Base-by-base conservation (phyloP, 2,797 vertebrate genomes). In the Sitta carolinensis region DNA sequence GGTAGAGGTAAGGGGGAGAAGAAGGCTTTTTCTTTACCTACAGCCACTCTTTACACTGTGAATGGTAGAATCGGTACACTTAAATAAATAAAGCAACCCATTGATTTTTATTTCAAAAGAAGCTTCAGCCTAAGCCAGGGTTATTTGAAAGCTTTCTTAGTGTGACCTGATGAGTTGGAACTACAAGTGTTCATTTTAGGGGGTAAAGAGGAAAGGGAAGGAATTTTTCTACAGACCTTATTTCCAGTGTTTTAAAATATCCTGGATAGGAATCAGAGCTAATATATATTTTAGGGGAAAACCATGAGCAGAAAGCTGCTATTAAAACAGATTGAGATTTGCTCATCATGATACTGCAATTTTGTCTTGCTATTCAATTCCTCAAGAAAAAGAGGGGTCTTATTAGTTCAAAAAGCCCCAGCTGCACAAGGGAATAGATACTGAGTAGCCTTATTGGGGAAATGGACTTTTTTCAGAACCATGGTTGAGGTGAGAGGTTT, bases 31-130 rank as follows among this genome's bases (percentile, higher is more conserved):
- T 80, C 64, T 95, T 93, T 96, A 96, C 93, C 90, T 89, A 76
- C 79, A 94, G 55, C 40, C 67, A 91, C 83, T 89, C 70, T 96
- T 95, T 97, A 90, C 85, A 92, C 73, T 54, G 75, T 95, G 91
- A 97, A 94, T 2, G 3, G 90, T 63, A 79, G 95, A 95, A 96
- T 91, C 95, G 96, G 96, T 96, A 93, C 93, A 22, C 83, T 84
- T 94, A 63, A 93, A 92, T 94, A 95, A 95, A 93, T 94, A 95
- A 94, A 96, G 45, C 87, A 94, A 62, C 70, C 72, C 79, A 91
- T 21, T 96, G 95, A 93, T 95, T 84, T 96, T 96, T 79, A 84
- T 90, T 97, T 97, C 95, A 97, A 97, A 94, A 97, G 95, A 77
- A 61, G 51, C 80, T 97, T 89, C 94, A 90, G 82, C 62, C 82